Base-by-base conservation (phyloP, 2,113 vertebrate species). In the Ictalurus punctatus region DNA sequence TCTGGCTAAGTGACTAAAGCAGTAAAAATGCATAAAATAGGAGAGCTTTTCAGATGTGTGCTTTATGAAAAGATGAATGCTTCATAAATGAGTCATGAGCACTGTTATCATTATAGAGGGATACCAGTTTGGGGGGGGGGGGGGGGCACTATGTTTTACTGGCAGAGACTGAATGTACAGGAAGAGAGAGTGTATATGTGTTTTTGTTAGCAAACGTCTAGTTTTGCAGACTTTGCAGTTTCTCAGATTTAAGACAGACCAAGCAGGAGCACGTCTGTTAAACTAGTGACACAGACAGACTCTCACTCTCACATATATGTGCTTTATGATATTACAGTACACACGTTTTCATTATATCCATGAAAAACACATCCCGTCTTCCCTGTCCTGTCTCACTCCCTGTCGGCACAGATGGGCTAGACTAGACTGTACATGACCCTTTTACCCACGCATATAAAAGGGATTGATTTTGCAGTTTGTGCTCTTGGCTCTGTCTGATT, bases 11-110 rank as follows among this genome's bases (percentile, higher is more conserved):
- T 94, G 92, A 94, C 92, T 90, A 91, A 88, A 92, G 92, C 87
- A 89, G n/a, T 88, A 85, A 90, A 91, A 93, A 91, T 6, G 90
- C 91, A 90, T 90, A 90, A 93, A 86, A 90, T 91, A 93, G 81
- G 91, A 92, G 78, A 91, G 93, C 93, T 94, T 94, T 93, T 94
- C 90, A 93, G 94, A 94, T 88, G 91, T 90, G 88, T 80, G 88
- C 88, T 56, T 89, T 87, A 84, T 93, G 93, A 92, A 94, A 94
- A 95, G 92, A 94, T 93, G 90, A 92, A 91, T 86, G 91, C 92
- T 94, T 94, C 91, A 93, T 93, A 91, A 94, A 95, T 92, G 90
- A 94, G 94, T 94, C 90, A 94, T 92, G 89, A 93, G 91, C 76
- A 90, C 90, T 88, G 37, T 89, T 74, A 86, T 58, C 92, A 90